Base-by-base conservation (phyloP, 2,797 vertebrate genomes). In the Spea hammondii region DNA sequence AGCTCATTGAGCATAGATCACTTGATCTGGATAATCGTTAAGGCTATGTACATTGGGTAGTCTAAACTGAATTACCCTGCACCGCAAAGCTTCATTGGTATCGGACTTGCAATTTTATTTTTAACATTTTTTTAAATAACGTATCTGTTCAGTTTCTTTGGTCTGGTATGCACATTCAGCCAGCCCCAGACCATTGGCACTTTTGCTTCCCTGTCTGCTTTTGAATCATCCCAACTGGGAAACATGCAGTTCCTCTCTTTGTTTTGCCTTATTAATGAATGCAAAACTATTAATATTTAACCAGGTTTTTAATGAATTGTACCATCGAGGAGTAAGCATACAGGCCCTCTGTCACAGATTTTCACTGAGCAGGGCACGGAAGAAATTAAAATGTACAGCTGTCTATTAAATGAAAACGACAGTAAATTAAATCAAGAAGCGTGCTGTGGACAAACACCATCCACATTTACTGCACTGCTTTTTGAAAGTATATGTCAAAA, bases 211-310 rank as follows among this genome's bases (percentile, higher is more conserved):
- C 32, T 32, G 32, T 32, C 32, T 32, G 32, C 32, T 32, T 84
- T 87, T 74, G 77, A 85, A 87, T 88, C 84, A 83, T 71, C 57
- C 83, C 75, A 32, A 14, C 59, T 81, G 53, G 57, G 68, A 12
- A 79, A 79, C 76, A 84, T 82, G 86, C 83, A 84, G 85, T 84
- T 86, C 83, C 84, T 88, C 87, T 85, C 84, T 85, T 88, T 85
- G 88, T 74, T 9, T 82, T 86, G 45, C 78, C 86, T 90, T 89
- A 90, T 89, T 90, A 92, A 90, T 83, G 83, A 86, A 88, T 84
- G 77, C 74, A 70, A 64, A 87, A 79, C 69, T 83, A 87, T 89
- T 85, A 85, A 87, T 85, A 90, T 86, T 84, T 85, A 80, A 85
- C 44, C 85, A 67, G 55, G 78, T 70, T 65, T 50, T 84, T 70